Base-by-base conservation (phyloP, 2,888 invertebrate species). In the Ennomos erosarius region DNA sequence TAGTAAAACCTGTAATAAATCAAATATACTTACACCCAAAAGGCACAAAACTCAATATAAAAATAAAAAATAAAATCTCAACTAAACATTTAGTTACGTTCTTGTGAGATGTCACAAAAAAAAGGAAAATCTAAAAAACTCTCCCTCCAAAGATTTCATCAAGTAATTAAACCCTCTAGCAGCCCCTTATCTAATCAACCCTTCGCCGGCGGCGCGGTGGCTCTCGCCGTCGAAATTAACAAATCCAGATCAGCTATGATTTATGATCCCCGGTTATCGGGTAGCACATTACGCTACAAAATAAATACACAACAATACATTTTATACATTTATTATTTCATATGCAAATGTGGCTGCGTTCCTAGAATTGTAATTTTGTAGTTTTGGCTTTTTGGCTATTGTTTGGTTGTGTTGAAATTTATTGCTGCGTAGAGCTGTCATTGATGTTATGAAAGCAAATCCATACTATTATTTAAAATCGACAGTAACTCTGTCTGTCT, bases 161-260 rank as follows among this genome's bases (percentile, higher is more conserved):
- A 4, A 26, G 59, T 60, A 60, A 60, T 60, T 43, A 55, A 55
- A 55, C 43, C 51, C 43, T 51, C 10, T 47, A 13, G 34, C 46
- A 37, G 35, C 42, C 39, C 38, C 39, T 55, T 55, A 55, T 51
- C 55, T 55, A 38, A 38, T 13, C 76, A 78, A 82, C 82, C 84
- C 83, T 79, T 78, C 75, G 59, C 54, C 59, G 39, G 42, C 51
- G 70, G 68, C 59, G 71, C 43, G 53, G 62, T 61, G 58, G 35
- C n/a, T 10, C 12, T 13, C 16, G 36, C 57, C 59, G 55, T 57
- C 78, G 65, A 81, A 81, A 87, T 87, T 87, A 88, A 88, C 88
- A 84, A 86, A 87, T 84, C 85, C 85, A 84, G 81, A 87, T 85
- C 82, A 82, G 78, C 78, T 85, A 88, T 91, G 90, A 90, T 88